A percentile compares a stretch with the other conserved stretches of the same genome.
Conservation (phyloP, 2,888 invertebrate genomes). For the Drosophila kambysellisi region DNA sequence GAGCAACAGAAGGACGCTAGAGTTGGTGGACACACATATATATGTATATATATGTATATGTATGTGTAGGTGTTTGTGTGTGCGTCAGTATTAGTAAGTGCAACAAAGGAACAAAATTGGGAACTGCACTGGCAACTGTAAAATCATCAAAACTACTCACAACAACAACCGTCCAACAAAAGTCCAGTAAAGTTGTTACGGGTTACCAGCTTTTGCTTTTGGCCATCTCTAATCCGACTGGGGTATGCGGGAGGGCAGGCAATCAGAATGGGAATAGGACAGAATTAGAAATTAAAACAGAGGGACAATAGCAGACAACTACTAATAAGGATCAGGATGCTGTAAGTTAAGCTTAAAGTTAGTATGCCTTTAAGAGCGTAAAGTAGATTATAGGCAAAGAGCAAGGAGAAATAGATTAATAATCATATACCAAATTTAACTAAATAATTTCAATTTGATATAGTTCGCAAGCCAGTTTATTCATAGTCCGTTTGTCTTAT, state of each 20-base stretch:
- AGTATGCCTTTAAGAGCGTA: background rate
- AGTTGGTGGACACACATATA: constrained; percentile 13
- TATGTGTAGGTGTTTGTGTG: background rate
- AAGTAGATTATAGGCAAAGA: background rate
- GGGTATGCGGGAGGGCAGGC: constrained; percentile 10
- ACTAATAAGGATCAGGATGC: background rate
- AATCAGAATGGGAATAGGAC: constrained; percentile 31
- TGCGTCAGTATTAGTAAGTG: constrained; percentile 27
- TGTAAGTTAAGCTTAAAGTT: background rate
- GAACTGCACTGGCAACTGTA: constrained; percentile 43
- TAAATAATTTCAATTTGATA: background rate
- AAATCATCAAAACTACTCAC: constrained; percentile 50
- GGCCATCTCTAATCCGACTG: constrained; percentile 48
- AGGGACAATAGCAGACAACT: background rate
- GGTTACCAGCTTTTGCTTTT: constrained; percentile 52
- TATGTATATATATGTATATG: background rate
- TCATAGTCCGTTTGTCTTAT: background rate
- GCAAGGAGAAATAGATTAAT: background rate
- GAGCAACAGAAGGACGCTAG: constrained; percentile 11
- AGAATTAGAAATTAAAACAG: constrained; percentile 31
- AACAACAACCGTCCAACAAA: constrained; percentile 8
- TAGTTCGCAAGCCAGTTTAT: too few relatives aligned
- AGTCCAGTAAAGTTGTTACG: constrained; percentile 39
- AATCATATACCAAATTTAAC: background rate
- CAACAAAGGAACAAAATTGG: constrained; percentile 37